These are phyloP conservation scores for Riptortus pedestris DNA, from an alignment of 1,140 invertebrate species.

Conservation along the genomic window DNA sequence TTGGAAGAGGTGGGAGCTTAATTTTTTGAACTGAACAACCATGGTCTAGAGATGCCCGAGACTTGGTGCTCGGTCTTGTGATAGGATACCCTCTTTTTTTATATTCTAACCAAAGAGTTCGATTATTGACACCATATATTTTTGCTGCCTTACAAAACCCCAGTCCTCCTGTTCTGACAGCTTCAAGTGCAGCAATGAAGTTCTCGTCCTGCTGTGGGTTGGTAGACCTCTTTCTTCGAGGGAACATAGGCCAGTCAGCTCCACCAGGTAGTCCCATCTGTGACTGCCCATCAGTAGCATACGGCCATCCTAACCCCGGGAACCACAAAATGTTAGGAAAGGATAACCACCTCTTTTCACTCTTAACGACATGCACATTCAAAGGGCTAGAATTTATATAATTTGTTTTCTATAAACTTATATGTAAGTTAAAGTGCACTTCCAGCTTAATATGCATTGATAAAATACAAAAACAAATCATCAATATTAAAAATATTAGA, in stretches of 20 bases:
- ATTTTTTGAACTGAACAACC: slow-evolving; percentile 19
- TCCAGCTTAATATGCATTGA: background rate
- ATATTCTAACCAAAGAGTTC: slow-evolving; percentile 72
- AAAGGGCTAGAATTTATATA: slow-evolving; percentile 26
- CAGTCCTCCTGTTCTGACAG: slow-evolving; percentile 66
- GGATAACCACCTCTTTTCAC: slow-evolving; percentile 21
- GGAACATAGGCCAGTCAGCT: slow-evolving; percentile 11
- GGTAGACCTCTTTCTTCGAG: slow-evolving; percentile 20
- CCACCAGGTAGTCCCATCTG: background rate
- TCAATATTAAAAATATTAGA: background rate
- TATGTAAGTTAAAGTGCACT: background rate
- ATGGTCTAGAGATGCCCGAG: slow-evolving; percentile 10
- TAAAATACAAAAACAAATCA: no score
- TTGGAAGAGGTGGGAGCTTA: slow-evolving; percentile 15
- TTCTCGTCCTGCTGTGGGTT: slow-evolving; percentile 68
- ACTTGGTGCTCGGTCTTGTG: slow-evolving; percentile 43
- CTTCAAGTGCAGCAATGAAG: slow-evolving; percentile 64
- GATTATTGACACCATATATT: slow-evolving; percentile 70
- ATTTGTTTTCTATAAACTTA: no score
- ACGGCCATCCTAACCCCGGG: slow-evolving; percentile 23
- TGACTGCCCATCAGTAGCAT: background rate
- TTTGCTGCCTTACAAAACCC: slow-evolving; percentile 73
- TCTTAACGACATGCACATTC: slow-evolving; percentile 24
- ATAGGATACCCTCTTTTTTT: slow-evolving; percentile 70
- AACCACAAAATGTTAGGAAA: slow-evolving; percentile 22